These are phyloP conservation scores for Zaprionus inermis DNA, from an alignment of 1,140 invertebrate genomes.

Conservation along the genomic window DNA sequence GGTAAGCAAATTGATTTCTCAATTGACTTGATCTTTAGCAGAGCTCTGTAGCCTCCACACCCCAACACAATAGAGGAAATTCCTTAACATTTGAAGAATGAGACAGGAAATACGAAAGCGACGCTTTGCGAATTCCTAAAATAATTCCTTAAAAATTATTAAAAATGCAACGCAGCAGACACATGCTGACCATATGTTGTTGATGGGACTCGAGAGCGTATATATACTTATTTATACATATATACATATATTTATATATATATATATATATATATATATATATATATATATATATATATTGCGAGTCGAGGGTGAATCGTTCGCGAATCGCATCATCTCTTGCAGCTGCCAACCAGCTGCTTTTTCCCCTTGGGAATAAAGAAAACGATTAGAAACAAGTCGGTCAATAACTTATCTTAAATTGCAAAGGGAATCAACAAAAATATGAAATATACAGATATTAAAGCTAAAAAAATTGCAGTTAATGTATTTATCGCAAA, in stretches of 20 bases:
- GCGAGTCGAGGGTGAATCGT: background rate
- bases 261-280: constrained; percentile 3
- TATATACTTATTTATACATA: constrained; percentile 4
- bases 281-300: background rate
- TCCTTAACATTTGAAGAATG: constrained; percentile 12
- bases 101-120: constrained; percentile 36
- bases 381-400: constrained; percentile 24
- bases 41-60: background rate
- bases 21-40: constrained; percentile 27
- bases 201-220: background rate
- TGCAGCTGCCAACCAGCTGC: constrained; percentile 52
- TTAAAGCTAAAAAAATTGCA: no score
- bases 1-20: constrained; percentile 37
- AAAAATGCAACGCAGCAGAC: constrained; percentile 36
- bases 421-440: background rate
- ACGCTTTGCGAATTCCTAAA: constrained; percentile 34
- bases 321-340: constrained; percentile 41
- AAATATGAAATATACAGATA: background rate
- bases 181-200: constrained; percentile 48
- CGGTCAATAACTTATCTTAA: background rate
- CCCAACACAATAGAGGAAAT: constrained; percentile 5
- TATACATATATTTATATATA: background rate
- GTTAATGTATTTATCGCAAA: background rate
- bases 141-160: constrained; percentile 43
- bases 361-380: constrained; percentile 12